These are phyloP conservation scores for Oscheius onirici DNA, from an alignment of 2,888 invertebrate genomes.

Conservation along the genomic window DNA sequence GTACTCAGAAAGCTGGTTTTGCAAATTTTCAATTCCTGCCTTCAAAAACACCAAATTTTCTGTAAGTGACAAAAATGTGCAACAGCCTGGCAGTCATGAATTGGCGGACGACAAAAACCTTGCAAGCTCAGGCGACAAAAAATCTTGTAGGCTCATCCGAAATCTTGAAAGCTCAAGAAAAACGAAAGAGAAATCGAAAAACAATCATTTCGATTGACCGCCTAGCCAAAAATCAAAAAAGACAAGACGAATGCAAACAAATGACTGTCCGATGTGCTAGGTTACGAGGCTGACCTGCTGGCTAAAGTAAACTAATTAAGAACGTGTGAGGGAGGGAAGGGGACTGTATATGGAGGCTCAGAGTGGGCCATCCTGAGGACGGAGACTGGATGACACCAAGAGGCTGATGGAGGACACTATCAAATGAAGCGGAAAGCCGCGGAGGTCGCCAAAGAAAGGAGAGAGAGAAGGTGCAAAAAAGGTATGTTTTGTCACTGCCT, in stretches of 20 bases:
- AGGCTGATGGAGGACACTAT: slow-evolving; percentile 25
- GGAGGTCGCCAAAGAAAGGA: slow-evolving; percentile 10
- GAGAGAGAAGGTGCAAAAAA: no score
- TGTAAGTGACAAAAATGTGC: no score
- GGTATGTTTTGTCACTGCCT: no score
- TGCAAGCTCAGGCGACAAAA: no score
- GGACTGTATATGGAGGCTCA: not conserved
- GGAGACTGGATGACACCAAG: slow-evolving; percentile 1
- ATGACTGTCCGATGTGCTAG: slow-evolving; percentile 7
- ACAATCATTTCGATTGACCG: not conserved
- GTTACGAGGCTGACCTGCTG: slow-evolving; percentile 26
- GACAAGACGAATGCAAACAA: not conserved
- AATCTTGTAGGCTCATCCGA: no score
- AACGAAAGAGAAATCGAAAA: not conserved
- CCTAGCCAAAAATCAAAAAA: no score
- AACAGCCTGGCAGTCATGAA: no score
- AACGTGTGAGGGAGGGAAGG: not conserved
- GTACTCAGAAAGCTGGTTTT: no score
- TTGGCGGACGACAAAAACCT: no score
- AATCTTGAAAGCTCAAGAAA: no score
- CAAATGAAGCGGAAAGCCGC: slow-evolving; percentile 30
- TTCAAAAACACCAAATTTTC: no score
- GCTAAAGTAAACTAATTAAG: slow-evolving; percentile 31
- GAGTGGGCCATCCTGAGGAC: not conserved
- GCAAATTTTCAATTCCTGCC: no score